A percentile compares a stretch with the other conserved stretches of the same genome.
phyloP scores from a whole-genome alignment of 2,113 vertebrate species.

The Esox niger region DNA sequence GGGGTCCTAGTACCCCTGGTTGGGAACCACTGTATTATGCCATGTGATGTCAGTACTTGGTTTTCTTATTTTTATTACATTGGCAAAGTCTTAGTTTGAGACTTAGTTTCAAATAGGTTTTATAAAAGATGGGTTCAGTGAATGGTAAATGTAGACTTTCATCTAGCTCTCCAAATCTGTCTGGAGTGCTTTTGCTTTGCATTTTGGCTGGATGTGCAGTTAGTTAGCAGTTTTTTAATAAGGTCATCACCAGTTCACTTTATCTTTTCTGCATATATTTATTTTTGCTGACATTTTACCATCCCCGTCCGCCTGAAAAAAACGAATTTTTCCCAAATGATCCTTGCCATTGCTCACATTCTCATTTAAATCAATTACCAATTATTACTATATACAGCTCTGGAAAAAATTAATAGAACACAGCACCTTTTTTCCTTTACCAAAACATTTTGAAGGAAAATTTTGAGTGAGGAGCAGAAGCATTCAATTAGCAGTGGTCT shows the following conservation, averaged over 20 bases:
- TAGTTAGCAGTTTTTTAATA: slow-evolving; percentile 45
- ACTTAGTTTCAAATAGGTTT: neutral
- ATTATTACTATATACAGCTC: too few species aligned
- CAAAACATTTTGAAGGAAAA: too few species aligned
- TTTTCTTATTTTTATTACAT: neutral
- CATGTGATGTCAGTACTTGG: neutral
- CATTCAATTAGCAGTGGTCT: too few species aligned
- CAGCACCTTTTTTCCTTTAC: too few species aligned
- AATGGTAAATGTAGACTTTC: neutral
- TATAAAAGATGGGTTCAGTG: neutral
- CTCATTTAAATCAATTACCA: slow-evolving; percentile 22
- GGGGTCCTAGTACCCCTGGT: too few species aligned
- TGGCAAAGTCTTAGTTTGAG: neutral
- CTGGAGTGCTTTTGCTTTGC: slow-evolving; percentile 30
- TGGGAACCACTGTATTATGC: too few species aligned
- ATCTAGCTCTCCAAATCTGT: too few species aligned
- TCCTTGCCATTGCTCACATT: slow-evolving; percentile 28
- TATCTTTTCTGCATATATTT: slow-evolving; percentile 46
- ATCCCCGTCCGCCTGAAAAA: slow-evolving; percentile 12
- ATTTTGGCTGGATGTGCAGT: slow-evolving; percentile 39
- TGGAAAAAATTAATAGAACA: too few species aligned
- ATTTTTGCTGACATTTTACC: slow-evolving; percentile 35
- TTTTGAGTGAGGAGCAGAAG: too few species aligned
- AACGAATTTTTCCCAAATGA: slow-evolving; percentile 40
- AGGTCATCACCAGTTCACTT: slow-evolving; percentile 48